phyloP scores from a whole-genome alignment of 2,797 vertebrate genomes.

The Phoeniculus purpureus region DNA sequence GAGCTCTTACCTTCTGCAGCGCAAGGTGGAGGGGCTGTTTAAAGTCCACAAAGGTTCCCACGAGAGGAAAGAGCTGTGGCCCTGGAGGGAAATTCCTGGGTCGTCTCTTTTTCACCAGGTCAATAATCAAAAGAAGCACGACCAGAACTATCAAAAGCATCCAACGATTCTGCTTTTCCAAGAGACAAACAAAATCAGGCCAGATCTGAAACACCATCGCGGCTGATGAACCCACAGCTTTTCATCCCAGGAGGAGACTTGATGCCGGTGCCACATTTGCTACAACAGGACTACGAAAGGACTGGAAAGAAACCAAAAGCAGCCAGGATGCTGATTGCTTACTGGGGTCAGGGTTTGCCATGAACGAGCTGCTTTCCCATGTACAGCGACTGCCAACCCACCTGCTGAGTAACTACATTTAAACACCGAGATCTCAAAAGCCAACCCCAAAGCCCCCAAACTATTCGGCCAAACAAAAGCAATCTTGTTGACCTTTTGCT shows the following conservation, averaged over 20 bases:
- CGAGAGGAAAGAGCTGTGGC: slow-evolving; percentile 79
- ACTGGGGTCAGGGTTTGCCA: not conserved
- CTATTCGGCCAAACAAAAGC: not conserved
- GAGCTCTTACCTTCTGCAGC: slow-evolving; percentile 83
- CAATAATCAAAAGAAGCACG: slow-evolving; percentile 64
- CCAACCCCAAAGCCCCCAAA: not conserved
- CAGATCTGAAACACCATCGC: slow-evolving; percentile 45
- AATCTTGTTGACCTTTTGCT: not conserved
- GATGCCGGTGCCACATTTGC: not conserved
- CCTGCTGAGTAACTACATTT: not conserved
- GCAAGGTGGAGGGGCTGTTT: slow-evolving; percentile 82
- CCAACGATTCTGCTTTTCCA: slow-evolving; percentile 51
- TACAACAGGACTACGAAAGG: not conserved
- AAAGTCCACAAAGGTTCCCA: slow-evolving; percentile 83
- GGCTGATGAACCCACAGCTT: not conserved
- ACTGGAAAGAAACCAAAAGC: not conserved
- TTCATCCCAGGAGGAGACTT: not conserved
- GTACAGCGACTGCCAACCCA: not conserved
- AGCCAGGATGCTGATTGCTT: not conserved
- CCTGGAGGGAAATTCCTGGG: slow-evolving; percentile 83
- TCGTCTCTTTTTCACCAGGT: slow-evolving; percentile 74
- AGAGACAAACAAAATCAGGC: not conserved
- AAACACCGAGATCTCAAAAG: not conserved
- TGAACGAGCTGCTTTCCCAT: not conserved
- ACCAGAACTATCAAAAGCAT: slow-evolving; percentile 69